Conservation (phyloP, 1,140 invertebrate species). For the Microplitis mediator region DNA sequence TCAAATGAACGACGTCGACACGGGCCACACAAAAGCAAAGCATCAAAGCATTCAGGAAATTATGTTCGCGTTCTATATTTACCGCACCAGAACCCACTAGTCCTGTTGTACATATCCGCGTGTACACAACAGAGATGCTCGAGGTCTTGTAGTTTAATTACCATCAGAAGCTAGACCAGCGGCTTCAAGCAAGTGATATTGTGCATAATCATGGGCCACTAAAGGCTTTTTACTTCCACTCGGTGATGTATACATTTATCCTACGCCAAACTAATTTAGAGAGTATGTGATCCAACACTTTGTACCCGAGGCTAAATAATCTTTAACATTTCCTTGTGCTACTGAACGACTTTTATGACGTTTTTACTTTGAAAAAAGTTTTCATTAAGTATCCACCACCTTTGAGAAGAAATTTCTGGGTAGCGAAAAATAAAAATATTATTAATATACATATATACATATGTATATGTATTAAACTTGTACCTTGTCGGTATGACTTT, state of each 20-base stretch:
- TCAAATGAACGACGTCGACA: background rate
- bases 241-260: background rate
- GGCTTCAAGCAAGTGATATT: constrained; percentile 7
- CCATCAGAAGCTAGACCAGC: background rate
- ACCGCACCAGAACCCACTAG: no score
- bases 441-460: no score
- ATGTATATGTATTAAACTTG: no score
- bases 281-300: background rate
- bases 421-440: no score
- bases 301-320: no score
- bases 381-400: no score
- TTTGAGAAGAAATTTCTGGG: no score
- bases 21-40: background rate
- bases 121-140: background rate
- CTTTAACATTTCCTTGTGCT: no score
- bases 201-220: background rate
- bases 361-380: no score
- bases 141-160: constrained; percentile 27
- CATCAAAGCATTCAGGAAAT: constrained; percentile 4
- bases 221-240: background rate
- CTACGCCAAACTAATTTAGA: constrained; percentile 12
- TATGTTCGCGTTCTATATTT: background rate
- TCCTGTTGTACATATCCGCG: no score
- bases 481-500: background rate
- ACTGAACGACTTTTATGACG: no score